Evolutionary conservation across 30 jellyfish, hydroid and myxozoan species (phyloP).

Genomic region (Hydractinia echinata): DNA sequence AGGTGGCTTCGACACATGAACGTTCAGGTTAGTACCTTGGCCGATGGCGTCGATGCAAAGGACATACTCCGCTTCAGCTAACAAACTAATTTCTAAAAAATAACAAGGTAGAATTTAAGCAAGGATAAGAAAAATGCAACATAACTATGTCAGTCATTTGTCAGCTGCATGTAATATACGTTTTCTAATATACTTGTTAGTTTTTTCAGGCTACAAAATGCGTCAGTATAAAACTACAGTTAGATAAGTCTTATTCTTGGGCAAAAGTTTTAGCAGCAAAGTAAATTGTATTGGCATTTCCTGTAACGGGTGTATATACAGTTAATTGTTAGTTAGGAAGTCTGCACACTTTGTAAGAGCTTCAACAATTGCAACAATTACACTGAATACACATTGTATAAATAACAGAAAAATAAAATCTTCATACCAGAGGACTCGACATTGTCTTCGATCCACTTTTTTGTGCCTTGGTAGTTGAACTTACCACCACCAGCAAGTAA

Average conservation of each 20-base stretch:
- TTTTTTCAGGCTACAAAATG: too few species aligned
- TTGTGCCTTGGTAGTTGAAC: slow-evolving; percentile 90
- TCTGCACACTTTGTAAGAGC: too few species aligned
- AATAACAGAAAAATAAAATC: slow-evolving; percentile 26
- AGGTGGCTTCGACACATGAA: slow-evolving; percentile 96
- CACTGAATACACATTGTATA: too few species aligned
- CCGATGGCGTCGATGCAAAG: slow-evolving; percentile 84
- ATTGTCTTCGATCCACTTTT: slow-evolving; percentile 82
- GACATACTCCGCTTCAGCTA: slow-evolving; percentile 88
- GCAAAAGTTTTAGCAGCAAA: too few species aligned
- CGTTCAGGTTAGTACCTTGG: slow-evolving; percentile 48
- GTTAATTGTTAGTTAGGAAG: too few species aligned
- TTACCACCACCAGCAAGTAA: slow-evolving; percentile 94
- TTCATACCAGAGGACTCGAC: slow-evolving; percentile 83
- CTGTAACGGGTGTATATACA: too few species aligned
- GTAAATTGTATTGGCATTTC: too few species aligned
- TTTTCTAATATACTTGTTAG: too few species aligned
- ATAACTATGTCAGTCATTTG: background rate
- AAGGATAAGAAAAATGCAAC: background rate
- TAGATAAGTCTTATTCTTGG: too few species aligned
- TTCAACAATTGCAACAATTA: too few species aligned
- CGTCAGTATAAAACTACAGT: too few species aligned
- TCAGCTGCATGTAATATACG: background rate
- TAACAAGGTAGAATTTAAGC: background rate
- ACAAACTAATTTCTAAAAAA: slow-evolving; percentile 68